Evolutionary conservation across 2,888 invertebrate species (phyloP), one percentile per base, ranked within the genome.

Genomic region (Chirona hameri): DNA sequence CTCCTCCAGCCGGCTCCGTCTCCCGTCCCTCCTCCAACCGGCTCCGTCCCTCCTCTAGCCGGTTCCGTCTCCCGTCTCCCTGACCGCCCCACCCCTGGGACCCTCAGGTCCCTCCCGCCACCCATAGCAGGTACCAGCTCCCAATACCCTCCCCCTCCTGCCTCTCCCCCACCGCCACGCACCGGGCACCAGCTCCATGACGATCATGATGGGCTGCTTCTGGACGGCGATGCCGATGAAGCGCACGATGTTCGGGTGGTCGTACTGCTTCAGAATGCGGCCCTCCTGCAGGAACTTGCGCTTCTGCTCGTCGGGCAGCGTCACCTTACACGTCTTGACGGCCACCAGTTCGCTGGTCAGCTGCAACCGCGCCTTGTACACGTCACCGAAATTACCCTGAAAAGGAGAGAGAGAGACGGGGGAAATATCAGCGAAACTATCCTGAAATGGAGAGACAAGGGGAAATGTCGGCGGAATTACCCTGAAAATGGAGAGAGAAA

Each of bases 171-270:
- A 80, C 79, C 81, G 60, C 18, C 69, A 83, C 86, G 87, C 88
- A 93, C 94, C 94, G 86, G 94, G 93, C 80, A 98, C 98, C 84
- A 97, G 91, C 90, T 99, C 99, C 98, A 99, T 98, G 57, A 99
- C 97, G 87, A 99, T 98, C 97, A 98, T 98, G 83, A 99, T 97
- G 0, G 99, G 99, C 87, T 98, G 97, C 87, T 97, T 96, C 89
- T 98, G 98, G 84, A 98, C 98, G 86, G 98, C 98, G 86, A 99
- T 98, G 52, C 99, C 99, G 86, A 98, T 97, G 69, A 99, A 92
- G 87, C 95, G 93, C 65, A 98, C 98, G 85, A 98, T 96, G 89
- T 98, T 98, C 0, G 96, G 96, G 89, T 98, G 98, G 88, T 97
- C 95, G 88, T 98, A 98, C 88, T 97, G 97, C 88, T 98, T 97